phyloP scores from a whole-genome alignment of 2,888 invertebrate genomes.

The Drosophila glabriapex region DNA sequence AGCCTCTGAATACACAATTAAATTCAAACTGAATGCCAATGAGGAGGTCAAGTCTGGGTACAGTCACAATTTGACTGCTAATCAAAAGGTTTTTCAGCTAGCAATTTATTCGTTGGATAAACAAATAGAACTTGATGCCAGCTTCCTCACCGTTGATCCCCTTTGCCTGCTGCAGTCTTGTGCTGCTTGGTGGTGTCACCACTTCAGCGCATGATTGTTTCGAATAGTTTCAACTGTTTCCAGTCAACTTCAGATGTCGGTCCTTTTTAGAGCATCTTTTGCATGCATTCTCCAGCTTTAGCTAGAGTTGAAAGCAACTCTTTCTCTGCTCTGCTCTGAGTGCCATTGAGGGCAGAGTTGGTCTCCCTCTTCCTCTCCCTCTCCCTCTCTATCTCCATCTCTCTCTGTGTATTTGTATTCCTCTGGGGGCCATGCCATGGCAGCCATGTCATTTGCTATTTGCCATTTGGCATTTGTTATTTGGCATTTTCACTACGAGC shows the following conservation, averaged over 20 bases:
- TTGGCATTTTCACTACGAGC: constrained; percentile 35
- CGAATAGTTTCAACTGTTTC: constrained; percentile 53
- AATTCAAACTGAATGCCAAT: constrained; percentile 7
- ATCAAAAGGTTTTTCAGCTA: constrained; percentile 26
- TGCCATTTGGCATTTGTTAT: constrained; percentile 31
- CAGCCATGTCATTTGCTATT: constrained; percentile 30
- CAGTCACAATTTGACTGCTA: constrained; percentile 8
- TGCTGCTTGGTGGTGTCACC: constrained; percentile 12
- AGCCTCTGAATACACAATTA: constrained; percentile 8
- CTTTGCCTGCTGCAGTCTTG: background rate
- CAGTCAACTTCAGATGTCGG: constrained; percentile 57
- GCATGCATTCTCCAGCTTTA: constrained; percentile 27
- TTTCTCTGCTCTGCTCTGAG: constrained; percentile 25
- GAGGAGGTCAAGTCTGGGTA: constrained; percentile 10
- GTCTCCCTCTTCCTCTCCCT: background rate
- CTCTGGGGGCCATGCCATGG: constrained; percentile 4
- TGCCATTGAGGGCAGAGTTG: constrained; percentile 58
- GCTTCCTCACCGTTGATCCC: background rate
- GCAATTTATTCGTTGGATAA: constrained; percentile 19
- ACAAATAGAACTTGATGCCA: constrained; percentile 33
- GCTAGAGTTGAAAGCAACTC: background rate
- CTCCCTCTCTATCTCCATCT: background rate
- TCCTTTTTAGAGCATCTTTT: constrained; percentile 37
- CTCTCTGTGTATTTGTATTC: background rate
- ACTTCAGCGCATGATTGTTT: constrained; percentile 52